Evolutionary conservation across 1,140 invertebrate genomes (phyloP).

Genomic region (Cyphomyrmex costatus): DNA sequence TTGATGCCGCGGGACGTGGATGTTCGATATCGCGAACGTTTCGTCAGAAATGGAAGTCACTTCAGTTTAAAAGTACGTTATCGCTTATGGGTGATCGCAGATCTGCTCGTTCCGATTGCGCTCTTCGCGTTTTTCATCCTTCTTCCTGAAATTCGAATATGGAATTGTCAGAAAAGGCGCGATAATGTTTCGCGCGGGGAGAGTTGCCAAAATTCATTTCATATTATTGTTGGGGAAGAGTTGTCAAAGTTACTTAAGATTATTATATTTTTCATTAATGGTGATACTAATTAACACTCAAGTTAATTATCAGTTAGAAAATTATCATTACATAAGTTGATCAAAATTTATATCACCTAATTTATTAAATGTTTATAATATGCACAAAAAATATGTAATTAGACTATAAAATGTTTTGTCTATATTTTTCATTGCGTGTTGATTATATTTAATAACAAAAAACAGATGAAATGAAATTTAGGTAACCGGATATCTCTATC

Average conservation of each 20-base stretch:
- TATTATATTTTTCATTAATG: not conserved
- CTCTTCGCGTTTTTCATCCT: not conserved
- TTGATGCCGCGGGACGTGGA: conserved; percentile 36
- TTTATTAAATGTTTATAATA: too few relatives aligned
- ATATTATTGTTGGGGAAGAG: too few relatives aligned
- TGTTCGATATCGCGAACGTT: conserved; percentile 48
- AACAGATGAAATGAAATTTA: too few relatives aligned
- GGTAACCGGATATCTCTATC: too few relatives aligned
- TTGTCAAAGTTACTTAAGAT: not conserved
- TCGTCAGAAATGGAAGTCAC: not conserved
- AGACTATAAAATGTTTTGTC: too few relatives aligned
- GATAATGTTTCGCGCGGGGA: not conserved
- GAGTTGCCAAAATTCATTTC: not conserved
- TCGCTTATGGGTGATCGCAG: not conserved
- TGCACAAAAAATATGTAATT: too few relatives aligned
- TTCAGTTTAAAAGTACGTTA: not conserved
- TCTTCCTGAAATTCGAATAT: not conserved
- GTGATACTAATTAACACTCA: not conserved
- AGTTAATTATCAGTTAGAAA: not conserved
- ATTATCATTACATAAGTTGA: too few relatives aligned
- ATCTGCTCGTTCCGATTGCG: not conserved
- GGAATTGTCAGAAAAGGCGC: not conserved
- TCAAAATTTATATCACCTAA: too few relatives aligned
- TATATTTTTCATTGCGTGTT: too few relatives aligned
- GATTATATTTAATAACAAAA: too few relatives aligned